A percentile compares a stretch with the other conserved stretches of the same genome.
Evolutionary conservation across 2,113 vertebrate species (phyloP).

Genomic region (Abramis brama): DNA sequence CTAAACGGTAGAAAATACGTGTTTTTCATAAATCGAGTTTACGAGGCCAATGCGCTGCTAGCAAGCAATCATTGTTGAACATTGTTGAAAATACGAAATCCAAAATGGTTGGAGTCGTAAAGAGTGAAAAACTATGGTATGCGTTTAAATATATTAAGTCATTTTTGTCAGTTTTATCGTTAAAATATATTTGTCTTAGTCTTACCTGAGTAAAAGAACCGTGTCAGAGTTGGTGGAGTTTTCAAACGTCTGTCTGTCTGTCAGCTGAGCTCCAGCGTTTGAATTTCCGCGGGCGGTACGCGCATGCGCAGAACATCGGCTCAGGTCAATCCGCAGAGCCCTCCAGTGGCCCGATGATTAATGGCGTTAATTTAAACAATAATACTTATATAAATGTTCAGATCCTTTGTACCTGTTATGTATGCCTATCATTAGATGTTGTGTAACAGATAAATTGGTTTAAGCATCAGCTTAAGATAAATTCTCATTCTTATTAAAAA

Average conservation of each 20-base stretch:
- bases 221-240: slow-evolving; percentile 6
- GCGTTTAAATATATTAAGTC: background rate
- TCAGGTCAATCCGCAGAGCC: background rate
- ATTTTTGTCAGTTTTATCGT: background rate
- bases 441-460: background rate
- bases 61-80: background rate
- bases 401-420: background rate
- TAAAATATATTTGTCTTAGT: background rate
- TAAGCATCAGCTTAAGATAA: background rate
- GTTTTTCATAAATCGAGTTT: background rate
- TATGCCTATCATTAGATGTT: background rate
- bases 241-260: background rate
- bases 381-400: background rate
- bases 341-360: background rate
- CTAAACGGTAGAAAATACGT: background rate
- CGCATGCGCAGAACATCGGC: slow-evolving; percentile 23
- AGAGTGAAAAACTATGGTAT: background rate
- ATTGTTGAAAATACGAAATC: background rate
- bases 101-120: background rate
- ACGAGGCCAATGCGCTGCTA: background rate
- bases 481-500: background rate
- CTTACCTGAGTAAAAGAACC: slow-evolving; percentile 43
- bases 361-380: background rate
- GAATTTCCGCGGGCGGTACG: slow-evolving; percentile 75
- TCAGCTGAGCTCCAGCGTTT: slow-evolving; percentile 63